Evolutionary conservation across 1,140 invertebrate species (phyloP).

Genomic region (Lordiphosa clarofinis): DNA sequence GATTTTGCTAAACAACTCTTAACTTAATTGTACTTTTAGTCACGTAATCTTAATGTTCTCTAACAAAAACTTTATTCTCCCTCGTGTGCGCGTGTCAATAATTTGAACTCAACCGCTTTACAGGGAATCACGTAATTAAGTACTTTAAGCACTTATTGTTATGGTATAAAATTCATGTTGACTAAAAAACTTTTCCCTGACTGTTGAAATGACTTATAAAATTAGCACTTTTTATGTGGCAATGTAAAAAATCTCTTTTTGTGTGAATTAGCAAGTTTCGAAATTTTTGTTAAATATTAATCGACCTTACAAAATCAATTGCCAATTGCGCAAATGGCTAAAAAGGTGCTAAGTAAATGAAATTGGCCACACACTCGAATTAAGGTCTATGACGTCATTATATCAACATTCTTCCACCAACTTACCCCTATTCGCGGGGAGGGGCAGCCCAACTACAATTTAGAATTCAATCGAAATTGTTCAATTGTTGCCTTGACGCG

Average conservation of each 20-base stretch:
- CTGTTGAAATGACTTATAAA: conserved; percentile 1
- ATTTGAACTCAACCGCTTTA: conserved; percentile 8
- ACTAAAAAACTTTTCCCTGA: not conserved
- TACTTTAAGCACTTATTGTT: conserved; percentile 2
- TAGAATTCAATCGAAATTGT: not conserved
- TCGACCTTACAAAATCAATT: conserved; percentile 17
- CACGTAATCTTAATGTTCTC: conserved; percentile 12
- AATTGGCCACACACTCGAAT: conserved; percentile 1
- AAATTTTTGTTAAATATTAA: conserved; percentile 34
- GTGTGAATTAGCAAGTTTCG: conserved; percentile 32
- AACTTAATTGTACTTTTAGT: conserved; percentile 7
- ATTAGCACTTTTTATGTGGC: conserved; percentile 3
- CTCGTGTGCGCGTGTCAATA: conserved; percentile 7
- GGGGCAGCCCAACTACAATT: not conserved
- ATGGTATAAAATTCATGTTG: not conserved
- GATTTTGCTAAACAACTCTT: conserved; percentile 6
- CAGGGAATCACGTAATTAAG: conserved; percentile 13
- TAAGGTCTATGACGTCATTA: conserved; percentile 4
- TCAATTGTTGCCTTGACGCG: conserved; percentile 3
- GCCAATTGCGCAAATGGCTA: conserved; percentile 29
- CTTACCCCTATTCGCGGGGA: conserved; percentile 1
- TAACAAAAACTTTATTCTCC: conserved; percentile 6
- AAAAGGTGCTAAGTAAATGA: conserved; percentile 16
- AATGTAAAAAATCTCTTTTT: conserved; percentile 14
- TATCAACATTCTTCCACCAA: conserved; percentile 3